Evolutionary conservation across 1,140 invertebrate species (phyloP).

Genomic region (Drosophila arizonae): DNA sequence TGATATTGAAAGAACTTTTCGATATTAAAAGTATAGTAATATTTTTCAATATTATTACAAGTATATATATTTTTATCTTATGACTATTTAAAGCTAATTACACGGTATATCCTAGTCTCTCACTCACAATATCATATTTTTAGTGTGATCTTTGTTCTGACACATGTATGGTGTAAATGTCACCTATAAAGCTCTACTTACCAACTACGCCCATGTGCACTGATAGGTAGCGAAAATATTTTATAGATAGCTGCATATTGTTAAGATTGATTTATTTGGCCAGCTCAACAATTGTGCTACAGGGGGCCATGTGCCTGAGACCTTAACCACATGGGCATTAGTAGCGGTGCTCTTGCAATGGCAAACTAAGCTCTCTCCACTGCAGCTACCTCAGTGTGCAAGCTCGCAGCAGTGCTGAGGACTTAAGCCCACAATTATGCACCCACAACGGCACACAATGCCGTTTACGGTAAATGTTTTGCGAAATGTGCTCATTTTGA

Average conservation of each 20-base stretch:
- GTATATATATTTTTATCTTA: no score
- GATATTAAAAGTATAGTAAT: no score
- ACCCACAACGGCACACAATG: no score
- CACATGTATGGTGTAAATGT: neutral
- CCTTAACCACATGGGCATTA: neutral
- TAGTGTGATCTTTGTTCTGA: no score
- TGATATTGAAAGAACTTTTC: no score
- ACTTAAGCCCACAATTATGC: constrained; percentile 84
- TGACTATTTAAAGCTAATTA: neutral
- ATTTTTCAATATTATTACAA: no score
- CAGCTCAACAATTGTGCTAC: constrained; percentile 11
- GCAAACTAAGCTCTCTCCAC: no score
- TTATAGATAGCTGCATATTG: constrained; percentile 1
- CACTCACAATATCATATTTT: no score
- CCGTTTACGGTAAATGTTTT: no score
- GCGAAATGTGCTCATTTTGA: constrained; percentile 19
- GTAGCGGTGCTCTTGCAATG: no score
- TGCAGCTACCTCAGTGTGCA: no score
- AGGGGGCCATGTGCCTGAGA: constrained; percentile 34
- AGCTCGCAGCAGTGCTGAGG: constrained; percentile 49
- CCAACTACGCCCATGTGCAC: neutral
- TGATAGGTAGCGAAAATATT: constrained; percentile 3
- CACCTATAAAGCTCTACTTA: neutral
- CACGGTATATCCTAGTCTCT: neutral
- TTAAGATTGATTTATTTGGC: constrained; percentile 8